Evolutionary conservation across 2,113 vertebrate species (phyloP).

Genomic region (Melanostigma gelatinosum): DNA sequence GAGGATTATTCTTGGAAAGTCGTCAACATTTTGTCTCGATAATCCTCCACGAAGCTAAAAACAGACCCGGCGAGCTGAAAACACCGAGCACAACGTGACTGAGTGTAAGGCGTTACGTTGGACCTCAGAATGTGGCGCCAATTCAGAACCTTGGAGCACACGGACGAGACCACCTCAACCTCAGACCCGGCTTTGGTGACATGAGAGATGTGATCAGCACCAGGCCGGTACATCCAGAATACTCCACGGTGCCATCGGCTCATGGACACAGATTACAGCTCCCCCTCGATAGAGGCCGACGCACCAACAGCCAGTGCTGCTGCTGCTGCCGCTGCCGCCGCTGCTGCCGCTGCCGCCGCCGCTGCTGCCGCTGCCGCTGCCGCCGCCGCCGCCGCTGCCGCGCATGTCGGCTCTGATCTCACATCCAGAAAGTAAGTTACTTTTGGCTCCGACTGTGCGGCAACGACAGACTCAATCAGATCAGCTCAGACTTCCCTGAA

Average conservation of each 20-base stretch:
- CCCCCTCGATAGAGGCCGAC: no score
- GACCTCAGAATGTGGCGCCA: constrained; percentile 38
- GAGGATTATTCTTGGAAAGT: not conserved
- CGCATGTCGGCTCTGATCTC: constrained; percentile 2
- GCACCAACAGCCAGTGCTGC: no score
- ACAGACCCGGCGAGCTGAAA: not conserved
- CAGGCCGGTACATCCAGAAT: not conserved
- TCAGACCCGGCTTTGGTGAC: not conserved
- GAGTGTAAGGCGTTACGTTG: not conserved
- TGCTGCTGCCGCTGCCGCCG: no score
- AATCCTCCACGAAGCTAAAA: not conserved
- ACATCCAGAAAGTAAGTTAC: constrained; percentile 31
- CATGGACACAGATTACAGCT: constrained; percentile 17
- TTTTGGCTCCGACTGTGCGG: constrained; percentile 8
- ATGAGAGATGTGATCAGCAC: not conserved
- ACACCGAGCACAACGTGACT: not conserved
- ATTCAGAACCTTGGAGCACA: not conserved
- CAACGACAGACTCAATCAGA: constrained; percentile 40
- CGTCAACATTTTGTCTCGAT: not conserved
- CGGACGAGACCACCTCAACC: not conserved
- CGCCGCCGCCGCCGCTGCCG: no score
- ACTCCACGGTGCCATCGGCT: not conserved
- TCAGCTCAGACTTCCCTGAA: constrained; percentile 29
- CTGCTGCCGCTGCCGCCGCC: no score
- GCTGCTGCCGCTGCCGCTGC: no score